Conservation (phyloP, 2,888 invertebrate genomes). For the Mythimna pallens region DNA sequence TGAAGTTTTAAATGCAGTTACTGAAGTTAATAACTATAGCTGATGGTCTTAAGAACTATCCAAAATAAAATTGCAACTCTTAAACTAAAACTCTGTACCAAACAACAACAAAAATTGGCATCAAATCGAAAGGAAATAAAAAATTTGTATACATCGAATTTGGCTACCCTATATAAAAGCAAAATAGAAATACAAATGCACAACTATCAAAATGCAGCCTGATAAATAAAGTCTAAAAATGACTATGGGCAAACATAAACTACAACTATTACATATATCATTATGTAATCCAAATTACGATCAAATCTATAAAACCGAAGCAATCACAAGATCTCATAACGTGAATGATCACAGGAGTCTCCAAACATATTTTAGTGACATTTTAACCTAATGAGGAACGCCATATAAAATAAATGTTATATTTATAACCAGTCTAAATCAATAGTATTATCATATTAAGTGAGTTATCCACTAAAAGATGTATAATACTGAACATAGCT, state of each 20-base stretch:
- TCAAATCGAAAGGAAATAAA: no score
- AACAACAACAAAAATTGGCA: no score
- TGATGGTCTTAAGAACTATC: no score
- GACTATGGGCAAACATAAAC: conserved; percentile 10
- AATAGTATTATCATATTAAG: conserved; percentile 67
- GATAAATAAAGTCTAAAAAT: not conserved
- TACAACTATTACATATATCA: conserved; percentile 4
- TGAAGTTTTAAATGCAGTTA: no score
- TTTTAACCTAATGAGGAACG: conserved; percentile 67
- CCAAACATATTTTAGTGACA: conserved; percentile 55
- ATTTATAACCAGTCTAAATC: conserved; percentile 72
- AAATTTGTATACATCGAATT: no score
- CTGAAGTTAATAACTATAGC: no score
- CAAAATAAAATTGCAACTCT: no score
- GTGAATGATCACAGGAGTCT: conserved; percentile 60
- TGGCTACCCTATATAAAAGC: not conserved
- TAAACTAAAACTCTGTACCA: no score
- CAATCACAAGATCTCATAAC: conserved; percentile 56
- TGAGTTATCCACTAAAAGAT: conserved; percentile 26
- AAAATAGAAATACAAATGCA: not conserved
- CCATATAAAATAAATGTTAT: conserved; percentile 67
- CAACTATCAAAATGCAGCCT: not conserved
- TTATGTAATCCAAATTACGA: conserved; percentile 51
- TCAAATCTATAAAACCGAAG: conserved; percentile 58
- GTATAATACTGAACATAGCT: conserved; percentile 7